Evolutionary conservation across 1,140 invertebrate species (phyloP).

Genomic region (Drosophila parabipectinata): DNA sequence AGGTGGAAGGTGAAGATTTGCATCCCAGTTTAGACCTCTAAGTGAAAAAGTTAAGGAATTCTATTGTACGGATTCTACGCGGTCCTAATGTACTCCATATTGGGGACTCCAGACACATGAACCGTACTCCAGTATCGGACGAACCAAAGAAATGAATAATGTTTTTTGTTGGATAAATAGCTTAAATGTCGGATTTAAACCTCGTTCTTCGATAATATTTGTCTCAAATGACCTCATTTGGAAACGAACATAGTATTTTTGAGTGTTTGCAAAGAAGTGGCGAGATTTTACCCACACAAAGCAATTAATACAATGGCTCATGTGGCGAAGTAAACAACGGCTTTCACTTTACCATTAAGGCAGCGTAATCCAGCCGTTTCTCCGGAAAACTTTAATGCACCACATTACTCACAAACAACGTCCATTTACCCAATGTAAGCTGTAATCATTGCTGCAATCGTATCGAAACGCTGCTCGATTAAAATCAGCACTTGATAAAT

Average conservation of each 20-base stretch:
- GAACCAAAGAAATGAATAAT: too few relatives aligned
- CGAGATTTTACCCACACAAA: conserved; percentile 63
- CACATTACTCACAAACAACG: too few relatives aligned
- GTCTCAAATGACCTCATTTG: too few relatives aligned
- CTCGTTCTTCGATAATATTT: not conserved
- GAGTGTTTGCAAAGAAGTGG: conserved; percentile 41
- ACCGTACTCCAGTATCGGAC: too few relatives aligned
- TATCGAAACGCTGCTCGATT: conserved; percentile 1
- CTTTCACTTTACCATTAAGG: conserved; percentile 30
- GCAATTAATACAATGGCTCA: conserved; percentile 65
- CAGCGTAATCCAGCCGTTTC: too few relatives aligned
- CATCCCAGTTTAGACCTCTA: too few relatives aligned
- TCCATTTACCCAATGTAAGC: not conserved
- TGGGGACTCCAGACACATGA: too few relatives aligned
- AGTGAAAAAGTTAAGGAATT: too few relatives aligned
- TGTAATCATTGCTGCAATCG: not conserved
- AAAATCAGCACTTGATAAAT: not conserved
- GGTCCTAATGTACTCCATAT: too few relatives aligned
- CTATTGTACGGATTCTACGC: too few relatives aligned
- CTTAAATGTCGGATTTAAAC: conserved; percentile 23
- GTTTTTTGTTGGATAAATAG: not conserved
- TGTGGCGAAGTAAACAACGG: conserved; percentile 31
- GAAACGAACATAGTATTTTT: conserved; percentile 15
- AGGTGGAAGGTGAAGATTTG: too few relatives aligned
- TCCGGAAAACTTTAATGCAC: too few relatives aligned